Conservation (phyloP, 2,113 vertebrate species). For the Lagopus leucura region DNA sequence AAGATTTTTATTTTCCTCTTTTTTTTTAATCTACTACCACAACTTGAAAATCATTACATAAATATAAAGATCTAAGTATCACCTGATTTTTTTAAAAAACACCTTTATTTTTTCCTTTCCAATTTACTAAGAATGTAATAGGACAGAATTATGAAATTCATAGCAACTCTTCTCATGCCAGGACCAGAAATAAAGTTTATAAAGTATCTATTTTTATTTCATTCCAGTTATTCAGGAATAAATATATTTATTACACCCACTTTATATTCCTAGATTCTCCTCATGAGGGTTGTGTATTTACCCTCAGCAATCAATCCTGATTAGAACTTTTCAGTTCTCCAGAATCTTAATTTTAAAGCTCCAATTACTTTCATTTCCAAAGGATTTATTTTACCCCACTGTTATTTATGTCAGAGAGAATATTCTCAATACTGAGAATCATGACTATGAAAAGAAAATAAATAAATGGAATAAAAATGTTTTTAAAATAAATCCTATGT, state of each 20-base stretch:
- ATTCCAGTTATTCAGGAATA: background rate
- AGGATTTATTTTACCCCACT: background rate
- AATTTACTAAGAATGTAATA: background rate
- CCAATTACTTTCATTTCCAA: background rate
- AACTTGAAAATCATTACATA: background rate
- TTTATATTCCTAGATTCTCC: background rate
- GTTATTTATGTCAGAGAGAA: background rate
- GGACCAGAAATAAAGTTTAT: background rate
- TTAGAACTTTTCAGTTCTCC: background rate
- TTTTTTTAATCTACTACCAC: background rate
- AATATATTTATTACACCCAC: background rate
- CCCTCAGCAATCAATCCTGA: background rate
- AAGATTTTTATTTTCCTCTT: background rate
- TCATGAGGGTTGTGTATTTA: background rate
- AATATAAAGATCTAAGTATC: background rate
- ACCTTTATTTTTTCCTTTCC: background rate
- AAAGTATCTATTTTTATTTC: background rate
- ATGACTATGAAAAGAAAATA: background rate
- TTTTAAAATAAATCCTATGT: background rate
- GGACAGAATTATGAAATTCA: background rate
- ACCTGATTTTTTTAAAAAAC: background rate
- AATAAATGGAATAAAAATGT: background rate
- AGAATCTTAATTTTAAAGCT: background rate
- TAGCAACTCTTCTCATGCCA: background rate
- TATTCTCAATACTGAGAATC: background rate